Evolutionary conservation across 2,113 vertebrate species (phyloP), one percentile per base, ranked within the genome.

Genomic region (Sylvia atricapilla): DNA sequence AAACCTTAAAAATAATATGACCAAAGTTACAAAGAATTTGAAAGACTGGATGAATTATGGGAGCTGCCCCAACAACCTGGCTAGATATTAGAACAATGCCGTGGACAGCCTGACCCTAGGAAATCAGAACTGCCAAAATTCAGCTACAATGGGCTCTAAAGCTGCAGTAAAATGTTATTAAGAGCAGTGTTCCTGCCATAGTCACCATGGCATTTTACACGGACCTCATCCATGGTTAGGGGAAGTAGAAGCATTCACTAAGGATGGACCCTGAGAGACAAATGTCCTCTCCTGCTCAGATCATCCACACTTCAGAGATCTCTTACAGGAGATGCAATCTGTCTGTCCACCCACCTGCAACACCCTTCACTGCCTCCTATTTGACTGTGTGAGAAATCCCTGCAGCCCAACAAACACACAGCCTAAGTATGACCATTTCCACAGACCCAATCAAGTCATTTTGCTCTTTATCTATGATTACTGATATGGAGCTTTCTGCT

Each of bases 151-250:
- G 46, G 35, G 8, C 16, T 66, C 56, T 67, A 56, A 44, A 49
- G 13, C 14, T 63, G 11, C 14, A 39, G 8, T 24, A 15, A 52
- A 44, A 9, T 3, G 0, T 63, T 35, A 33, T 15, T 35, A 21
- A 21, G 5, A 23, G 11, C 20, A 43, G 13, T 28, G 21, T 9
- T 50, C 27, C 55, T 30, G 60, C 5, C n/a, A 58, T 4, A 58
- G 21, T 8, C 41, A 30, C 20, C 15, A 16, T 2, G 11, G 23
- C 8, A 69, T 87, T 77, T 92, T 53, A 35, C 56, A 69, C 0
- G 0, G 30, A 8, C 6, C 12, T 70, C 2, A 0, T 9, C 15
- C 16, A 4, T 5, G 2, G 6, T 25, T 9, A 53, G 21, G 23
- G 35, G 15, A 67, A 14, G 31, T 11, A 64, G 44, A 66, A 53